These are phyloP conservation scores for Huso huso DNA, from an alignment of 2,797 vertebrate species.

Conservation along the genomic window DNA sequence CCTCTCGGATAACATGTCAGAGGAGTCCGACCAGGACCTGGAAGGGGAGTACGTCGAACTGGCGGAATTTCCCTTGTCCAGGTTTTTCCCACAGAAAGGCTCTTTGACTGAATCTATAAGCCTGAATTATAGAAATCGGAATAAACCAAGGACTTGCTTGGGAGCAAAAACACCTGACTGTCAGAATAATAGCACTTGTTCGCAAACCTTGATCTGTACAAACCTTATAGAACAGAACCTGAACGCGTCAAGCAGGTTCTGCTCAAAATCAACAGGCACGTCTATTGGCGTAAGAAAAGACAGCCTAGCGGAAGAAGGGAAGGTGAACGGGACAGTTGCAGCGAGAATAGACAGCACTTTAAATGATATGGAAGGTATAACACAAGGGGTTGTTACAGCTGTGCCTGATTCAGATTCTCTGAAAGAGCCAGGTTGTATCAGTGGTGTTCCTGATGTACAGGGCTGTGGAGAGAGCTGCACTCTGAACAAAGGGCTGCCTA, in stretches of 20 bases:
- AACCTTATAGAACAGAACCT: slow-evolving; percentile 41
- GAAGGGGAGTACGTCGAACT: slow-evolving; percentile 75
- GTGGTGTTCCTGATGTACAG: background rate
- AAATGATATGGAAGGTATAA: slow-evolving; percentile 9
- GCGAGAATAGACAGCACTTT: background rate
- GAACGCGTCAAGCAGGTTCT: slow-evolving; percentile 2
- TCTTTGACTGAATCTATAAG: slow-evolving; percentile 57
- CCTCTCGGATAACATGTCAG: slow-evolving; percentile 24
- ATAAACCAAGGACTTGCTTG: slow-evolving; percentile 34
- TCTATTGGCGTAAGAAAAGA: slow-evolving; percentile 19
- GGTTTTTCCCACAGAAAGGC: slow-evolving; percentile 61
- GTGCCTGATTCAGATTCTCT: background rate
- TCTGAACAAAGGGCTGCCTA: background rate
- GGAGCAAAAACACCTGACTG: slow-evolving; percentile 6
- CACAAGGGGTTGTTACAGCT: background rate
- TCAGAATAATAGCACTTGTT: slow-evolving; percentile 20
- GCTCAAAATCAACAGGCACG: slow-evolving; percentile 2
- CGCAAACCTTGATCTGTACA: slow-evolving; percentile 37
- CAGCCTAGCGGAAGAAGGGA: background rate
- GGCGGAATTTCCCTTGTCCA: slow-evolving; percentile 49
- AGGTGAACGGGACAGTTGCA: background rate
- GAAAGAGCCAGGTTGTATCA: background rate
- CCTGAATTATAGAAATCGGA: slow-evolving; percentile 49
- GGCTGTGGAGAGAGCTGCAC: background rate
- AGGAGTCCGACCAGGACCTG: slow-evolving; percentile 48